A percentile compares a stretch with the other conserved stretches of the same genome.
These are phyloP conservation scores for Cynoglossus semilaevis DNA, from an alignment of 2,113 vertebrate species.

Conservation along the genomic window DNA sequence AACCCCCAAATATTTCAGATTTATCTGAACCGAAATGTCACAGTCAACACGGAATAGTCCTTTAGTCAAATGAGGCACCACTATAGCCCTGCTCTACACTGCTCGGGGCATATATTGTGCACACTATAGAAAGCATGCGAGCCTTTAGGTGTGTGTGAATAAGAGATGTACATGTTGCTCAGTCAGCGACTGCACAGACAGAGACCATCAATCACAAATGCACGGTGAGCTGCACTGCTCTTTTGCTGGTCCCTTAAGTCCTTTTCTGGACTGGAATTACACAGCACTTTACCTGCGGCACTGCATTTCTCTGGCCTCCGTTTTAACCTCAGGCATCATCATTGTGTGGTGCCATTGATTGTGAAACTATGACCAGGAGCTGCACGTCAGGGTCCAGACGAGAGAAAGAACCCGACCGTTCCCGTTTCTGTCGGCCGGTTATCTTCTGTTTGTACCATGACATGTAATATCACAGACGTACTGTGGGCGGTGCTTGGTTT, in stretches of 20 bases:
- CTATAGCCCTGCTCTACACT: not conserved
- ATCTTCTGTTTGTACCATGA: too few species aligned
- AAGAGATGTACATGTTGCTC: conserved; percentile 72
- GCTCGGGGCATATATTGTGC: conserved; percentile 12
- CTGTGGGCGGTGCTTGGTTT: too few species aligned
- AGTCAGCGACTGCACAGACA: conserved; percentile 72
- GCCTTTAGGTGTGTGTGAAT: conserved; percentile 56
- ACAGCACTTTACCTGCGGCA: conserved; percentile 63
- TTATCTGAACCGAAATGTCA: conserved; percentile 1
- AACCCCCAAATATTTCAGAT: conserved; percentile 16
- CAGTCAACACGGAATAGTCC: conserved; percentile 30
- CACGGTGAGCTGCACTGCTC: conserved; percentile 60
- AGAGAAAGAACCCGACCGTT: too few species aligned
- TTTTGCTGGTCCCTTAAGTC: conserved; percentile 57
- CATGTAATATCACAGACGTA: too few species aligned
- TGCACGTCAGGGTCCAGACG: not conserved
- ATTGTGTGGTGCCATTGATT: conserved; percentile 25
- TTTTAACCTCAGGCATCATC: conserved; percentile 28
- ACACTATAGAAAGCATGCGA: conserved; percentile 30
- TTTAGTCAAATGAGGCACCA: conserved; percentile 4
- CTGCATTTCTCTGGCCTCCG: conserved; percentile 49
- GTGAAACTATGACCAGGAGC: conserved; percentile 18
- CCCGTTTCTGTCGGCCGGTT: not conserved
- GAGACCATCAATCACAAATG: conserved; percentile 73
- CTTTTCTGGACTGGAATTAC: conserved; percentile 58